phyloP scores from a whole-genome alignment of 2,797 vertebrate genomes.

The Vultur gryphus region DNA sequence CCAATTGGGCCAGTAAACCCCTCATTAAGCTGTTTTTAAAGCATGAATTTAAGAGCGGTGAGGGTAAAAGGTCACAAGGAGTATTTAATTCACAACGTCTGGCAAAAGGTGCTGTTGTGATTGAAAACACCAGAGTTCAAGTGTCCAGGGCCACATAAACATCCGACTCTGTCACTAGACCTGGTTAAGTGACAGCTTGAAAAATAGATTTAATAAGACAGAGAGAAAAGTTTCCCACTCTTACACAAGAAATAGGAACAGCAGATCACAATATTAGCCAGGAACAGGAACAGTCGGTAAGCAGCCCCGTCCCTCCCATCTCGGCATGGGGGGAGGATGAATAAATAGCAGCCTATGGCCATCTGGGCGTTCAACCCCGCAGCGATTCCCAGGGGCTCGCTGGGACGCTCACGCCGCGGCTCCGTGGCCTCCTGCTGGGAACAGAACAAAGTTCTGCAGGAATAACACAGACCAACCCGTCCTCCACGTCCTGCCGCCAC shows the following conservation, averaged over 20 bases:
- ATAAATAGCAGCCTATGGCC: neutral
- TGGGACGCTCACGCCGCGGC: rapidly evolving
- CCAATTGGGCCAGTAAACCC: constrained; percentile 88
- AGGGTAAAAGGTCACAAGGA: constrained; percentile 81
- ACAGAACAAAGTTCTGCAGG: neutral
- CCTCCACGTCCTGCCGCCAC: neutral
- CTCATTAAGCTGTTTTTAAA: constrained; percentile 91
- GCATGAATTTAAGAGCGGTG: constrained; percentile 82
- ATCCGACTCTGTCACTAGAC: constrained; percentile 68
- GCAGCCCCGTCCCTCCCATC: neutral
- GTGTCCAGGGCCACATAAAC: constrained; percentile 66
- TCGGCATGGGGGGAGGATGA: neutral
- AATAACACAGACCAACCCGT: neutral
- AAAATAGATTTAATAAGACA: constrained; percentile 77
- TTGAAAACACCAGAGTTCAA: constrained; percentile 75
- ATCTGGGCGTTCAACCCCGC: neutral
- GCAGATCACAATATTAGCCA: neutral
- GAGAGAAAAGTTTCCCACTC: constrained; percentile 62
- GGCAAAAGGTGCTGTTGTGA: constrained; percentile 75
- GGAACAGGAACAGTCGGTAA: neutral
- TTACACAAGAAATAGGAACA: constrained; percentile 3
- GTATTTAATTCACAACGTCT: constrained; percentile 83
- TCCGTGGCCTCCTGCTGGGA: neutral
- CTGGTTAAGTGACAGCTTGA: constrained; percentile 79
- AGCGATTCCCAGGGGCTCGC: neutral